Base-by-base conservation (phyloP, 2,888 invertebrate species). In the Cancer borealis region DNA sequence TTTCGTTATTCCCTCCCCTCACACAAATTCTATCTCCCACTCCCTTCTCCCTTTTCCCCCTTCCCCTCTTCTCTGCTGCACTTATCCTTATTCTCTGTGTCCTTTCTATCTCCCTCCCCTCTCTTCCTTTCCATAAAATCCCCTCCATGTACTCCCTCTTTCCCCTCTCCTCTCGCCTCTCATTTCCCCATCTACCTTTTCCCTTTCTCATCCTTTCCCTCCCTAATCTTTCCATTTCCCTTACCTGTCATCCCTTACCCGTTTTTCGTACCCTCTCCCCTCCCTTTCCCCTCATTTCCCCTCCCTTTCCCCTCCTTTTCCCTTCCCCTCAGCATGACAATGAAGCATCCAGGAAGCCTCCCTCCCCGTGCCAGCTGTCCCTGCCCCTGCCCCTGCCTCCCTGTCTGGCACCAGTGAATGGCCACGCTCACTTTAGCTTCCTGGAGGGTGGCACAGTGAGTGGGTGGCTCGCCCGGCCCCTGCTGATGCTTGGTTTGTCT, bases 381-480 rank as follows among this genome's bases (percentile, higher is more conserved):
- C 60, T 60, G 10, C 21, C 21, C 4, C 60, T 21, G 4, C 21
- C 21, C 10, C 60, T 21, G 4, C 60, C 60, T 21, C 60, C 17
- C 17, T 3, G 21, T 3, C 60, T 60, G 60, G 60, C 17, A 60
- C 21, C 60, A 54, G 30, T 26, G n/a, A 45, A 89, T 49, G 46
- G 39, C 89, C 89, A 47, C 12, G 46, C 26, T 49, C 47, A 49
- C 89, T 49, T 89, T 89, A 47, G 46, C 49, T 49, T 89, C 84
- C 84, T 30, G 84, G 21, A 30, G 39, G 89, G 26, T 4, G n/a
- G n/a, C 88, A 2, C 46, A 3, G 39, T 10, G 12, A n/a, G 26
- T 17, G 46, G 26, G 39, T 84, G 26, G 73, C 26, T n/a, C 26
- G 26, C 3, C 3, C n/a, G 26, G 21, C 8, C n/a, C 73, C n/a